Conservation (phyloP, 2,113 vertebrate genomes). For the Sigmodon hispidus region DNA sequence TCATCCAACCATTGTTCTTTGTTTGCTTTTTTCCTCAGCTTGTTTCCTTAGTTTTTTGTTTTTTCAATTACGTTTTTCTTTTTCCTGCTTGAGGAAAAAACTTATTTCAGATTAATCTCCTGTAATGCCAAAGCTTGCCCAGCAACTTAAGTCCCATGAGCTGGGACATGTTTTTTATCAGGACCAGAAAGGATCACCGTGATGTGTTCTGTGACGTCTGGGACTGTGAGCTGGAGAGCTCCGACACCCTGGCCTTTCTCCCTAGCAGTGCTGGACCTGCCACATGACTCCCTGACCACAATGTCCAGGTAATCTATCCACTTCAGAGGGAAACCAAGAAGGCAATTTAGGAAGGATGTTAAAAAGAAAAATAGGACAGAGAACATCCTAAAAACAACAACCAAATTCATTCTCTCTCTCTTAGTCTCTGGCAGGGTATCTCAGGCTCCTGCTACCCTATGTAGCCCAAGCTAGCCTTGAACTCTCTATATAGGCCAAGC, state of each 20-base stretch:
- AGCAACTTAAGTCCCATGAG: background rate
- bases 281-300: background rate
- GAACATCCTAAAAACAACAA: background rate
- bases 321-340: background rate
- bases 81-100: background rate
- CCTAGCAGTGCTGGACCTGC: background rate
- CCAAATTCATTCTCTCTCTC: background rate
- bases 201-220: background rate
- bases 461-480: background rate
- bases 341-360: background rate
- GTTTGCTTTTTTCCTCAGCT: conserved; percentile 62
- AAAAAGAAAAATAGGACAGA: background rate
- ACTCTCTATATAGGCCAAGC: background rate
- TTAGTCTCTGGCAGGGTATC: background rate
- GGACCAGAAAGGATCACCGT: background rate
- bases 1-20: conserved; percentile 71
- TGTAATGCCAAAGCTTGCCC: background rate
- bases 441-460: background rate
- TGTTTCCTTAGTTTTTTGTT: conserved; percentile 64
- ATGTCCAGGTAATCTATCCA: background rate
- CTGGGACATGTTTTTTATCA: background rate
- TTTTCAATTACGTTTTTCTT: conserved; percentile 21
- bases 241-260: background rate
- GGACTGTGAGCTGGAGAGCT: background rate
- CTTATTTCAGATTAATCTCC: conserved; percentile 41